These are phyloP conservation scores for Pangasianodon gigas DNA, from an alignment of 2,113 vertebrate genomes.

Conservation along the genomic window DNA sequence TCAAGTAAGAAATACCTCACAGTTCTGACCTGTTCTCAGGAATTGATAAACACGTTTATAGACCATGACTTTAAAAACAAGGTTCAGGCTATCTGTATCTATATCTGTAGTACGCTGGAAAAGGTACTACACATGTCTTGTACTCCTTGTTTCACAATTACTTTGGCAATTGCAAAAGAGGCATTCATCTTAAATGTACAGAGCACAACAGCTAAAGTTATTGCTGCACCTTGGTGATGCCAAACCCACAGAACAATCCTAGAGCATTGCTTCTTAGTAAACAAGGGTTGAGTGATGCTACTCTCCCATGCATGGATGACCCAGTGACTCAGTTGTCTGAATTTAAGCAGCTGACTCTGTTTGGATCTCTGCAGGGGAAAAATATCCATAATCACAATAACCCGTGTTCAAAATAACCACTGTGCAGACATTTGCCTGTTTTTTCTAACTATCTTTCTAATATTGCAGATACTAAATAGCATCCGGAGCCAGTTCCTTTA, in stretches of 20 bases:
- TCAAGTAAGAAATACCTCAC: not conserved
- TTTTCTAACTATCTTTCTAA: not conserved
- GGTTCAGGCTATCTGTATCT: too few relatives aligned
- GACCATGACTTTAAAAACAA: not conserved
- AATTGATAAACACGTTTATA: not conserved
- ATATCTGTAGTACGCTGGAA: not conserved
- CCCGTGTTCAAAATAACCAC: not conserved
- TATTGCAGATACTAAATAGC: not conserved
- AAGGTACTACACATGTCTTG: not conserved
- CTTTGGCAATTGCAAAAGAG: not conserved
- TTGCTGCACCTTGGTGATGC: not conserved
- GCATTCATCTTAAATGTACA: not conserved
- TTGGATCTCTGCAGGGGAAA: not conserved
- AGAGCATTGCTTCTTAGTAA: not conserved
- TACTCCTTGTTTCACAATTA: not conserved
- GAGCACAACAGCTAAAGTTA: not conserved
- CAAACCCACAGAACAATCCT: not conserved
- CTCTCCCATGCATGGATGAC: not conserved
- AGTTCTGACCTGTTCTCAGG: not conserved
- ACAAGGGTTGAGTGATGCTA: not conserved
- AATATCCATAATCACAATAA: not conserved
- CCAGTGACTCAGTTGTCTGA: not conserved
- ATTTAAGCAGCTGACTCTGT: not conserved
- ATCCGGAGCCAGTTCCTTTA: not conserved
- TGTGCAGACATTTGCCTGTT: not conserved